These are phyloP conservation scores for Astropecten irregularis DNA, from an alignment of 53 echinoderm and acorn worm genomes.

Conservation along the genomic window DNA sequence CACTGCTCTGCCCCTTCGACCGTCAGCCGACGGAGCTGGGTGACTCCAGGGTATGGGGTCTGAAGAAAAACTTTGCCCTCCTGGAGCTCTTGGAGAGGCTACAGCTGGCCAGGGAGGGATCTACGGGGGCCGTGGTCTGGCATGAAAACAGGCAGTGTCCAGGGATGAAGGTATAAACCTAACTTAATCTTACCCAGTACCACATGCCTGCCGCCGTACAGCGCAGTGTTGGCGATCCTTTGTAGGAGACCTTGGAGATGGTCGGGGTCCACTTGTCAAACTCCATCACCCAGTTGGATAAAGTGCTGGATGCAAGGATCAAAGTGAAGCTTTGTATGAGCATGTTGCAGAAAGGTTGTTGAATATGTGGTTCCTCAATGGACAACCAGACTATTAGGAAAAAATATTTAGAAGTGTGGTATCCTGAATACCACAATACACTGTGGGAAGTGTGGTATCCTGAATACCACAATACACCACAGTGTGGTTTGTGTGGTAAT, in stretches of 20 bases:
- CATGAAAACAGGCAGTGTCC: conserved; percentile 10
- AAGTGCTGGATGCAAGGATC: conserved; percentile 56
- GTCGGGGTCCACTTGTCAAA: conserved; percentile 98
- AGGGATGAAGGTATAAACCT: conserved; percentile 6
- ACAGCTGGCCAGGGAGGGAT: conserved; percentile 57
- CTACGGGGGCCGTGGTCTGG: not conserved
- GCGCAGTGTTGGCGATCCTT: conserved; percentile 84
- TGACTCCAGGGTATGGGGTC: conserved; percentile 90
- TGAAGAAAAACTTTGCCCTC: conserved; percentile 96
- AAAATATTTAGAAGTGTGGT: no score
- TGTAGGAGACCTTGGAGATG: conserved; percentile 76
- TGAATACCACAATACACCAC: no score
- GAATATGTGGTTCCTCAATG: no score
- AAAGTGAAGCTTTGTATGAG: no score
- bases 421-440: no score
- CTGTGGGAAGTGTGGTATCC: no score
- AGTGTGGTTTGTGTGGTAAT: no score
- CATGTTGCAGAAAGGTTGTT: no score
- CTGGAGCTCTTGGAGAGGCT: conserved; percentile 85
- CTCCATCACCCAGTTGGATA: conserved; percentile 96
- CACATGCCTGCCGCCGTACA: conserved; percentile 53
- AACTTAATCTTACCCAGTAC: not conserved
- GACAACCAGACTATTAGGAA: no score
- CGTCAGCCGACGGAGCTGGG: conserved; percentile 84
- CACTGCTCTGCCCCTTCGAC: conserved; percentile 87